Conservation (phyloP, 2,113 vertebrate species). For the Chionomys nivalis region DNA sequence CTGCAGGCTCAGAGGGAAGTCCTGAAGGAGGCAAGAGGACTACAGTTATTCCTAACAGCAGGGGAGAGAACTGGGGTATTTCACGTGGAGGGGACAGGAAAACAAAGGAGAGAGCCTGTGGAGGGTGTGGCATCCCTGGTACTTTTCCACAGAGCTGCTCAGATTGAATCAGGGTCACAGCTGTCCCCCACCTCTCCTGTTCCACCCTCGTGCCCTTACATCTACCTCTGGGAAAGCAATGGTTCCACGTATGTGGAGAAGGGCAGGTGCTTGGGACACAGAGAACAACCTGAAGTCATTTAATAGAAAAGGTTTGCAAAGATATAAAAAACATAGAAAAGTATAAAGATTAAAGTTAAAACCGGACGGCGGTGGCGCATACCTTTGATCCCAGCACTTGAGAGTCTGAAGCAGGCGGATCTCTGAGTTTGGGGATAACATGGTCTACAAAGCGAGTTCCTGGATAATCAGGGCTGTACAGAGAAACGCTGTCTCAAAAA, state of each 20-base stretch:
- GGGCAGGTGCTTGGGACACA: not conserved
- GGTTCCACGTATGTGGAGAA: not conserved
- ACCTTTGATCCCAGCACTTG: not conserved
- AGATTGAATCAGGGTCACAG: not conserved
- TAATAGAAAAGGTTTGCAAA: slow-evolving; percentile 21
- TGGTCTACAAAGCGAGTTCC: not conserved
- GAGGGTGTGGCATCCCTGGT: slow-evolving; percentile 30
- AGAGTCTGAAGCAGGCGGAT: not conserved
- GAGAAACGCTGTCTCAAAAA: not conserved
- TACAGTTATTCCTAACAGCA: not conserved
- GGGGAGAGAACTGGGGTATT: not conserved
- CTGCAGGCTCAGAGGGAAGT: not conserved
- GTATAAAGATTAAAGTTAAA: slow-evolving; percentile 20
- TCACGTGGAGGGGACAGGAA: not conserved
- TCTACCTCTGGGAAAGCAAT: slow-evolving; percentile 54
- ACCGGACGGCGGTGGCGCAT: not conserved
- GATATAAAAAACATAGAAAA: not conserved
- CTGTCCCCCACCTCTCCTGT: not conserved
- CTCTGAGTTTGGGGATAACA: not conserved
- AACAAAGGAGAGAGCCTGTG: not conserved
- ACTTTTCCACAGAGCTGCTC: slow-evolving; percentile 70
- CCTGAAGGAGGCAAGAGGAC: not conserved
- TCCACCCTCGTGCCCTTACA: not conserved
- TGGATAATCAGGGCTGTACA: not conserved
- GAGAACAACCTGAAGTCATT: not conserved